These are phyloP conservation scores for Venusia cambrica DNA, from an alignment of 2,888 invertebrate genomes.

Conservation along the genomic window DNA sequence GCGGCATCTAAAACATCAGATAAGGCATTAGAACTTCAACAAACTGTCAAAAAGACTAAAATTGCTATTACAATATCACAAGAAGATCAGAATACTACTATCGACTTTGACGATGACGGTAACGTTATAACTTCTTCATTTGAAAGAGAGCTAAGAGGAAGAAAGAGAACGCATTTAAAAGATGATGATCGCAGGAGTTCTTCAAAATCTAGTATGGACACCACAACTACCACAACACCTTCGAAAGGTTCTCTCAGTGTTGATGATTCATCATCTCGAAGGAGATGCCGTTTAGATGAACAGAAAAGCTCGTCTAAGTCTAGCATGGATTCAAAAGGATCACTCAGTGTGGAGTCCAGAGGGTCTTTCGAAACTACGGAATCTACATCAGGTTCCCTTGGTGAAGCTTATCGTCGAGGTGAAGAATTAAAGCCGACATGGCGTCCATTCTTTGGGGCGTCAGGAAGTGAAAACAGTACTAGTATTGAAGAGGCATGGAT, in stretches of 20 bases:
- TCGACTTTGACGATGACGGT: constrained; percentile 75
- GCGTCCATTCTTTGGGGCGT: constrained; percentile 90
- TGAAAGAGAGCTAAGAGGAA: constrained; percentile 60
- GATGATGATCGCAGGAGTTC: constrained; percentile 75
- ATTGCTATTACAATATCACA: constrained; percentile 78
- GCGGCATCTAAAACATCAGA: constrained; percentile 76
- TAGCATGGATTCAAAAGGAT: constrained; percentile 83
- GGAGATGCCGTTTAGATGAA: constrained; percentile 68
- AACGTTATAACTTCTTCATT: constrained; percentile 72
- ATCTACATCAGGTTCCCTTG: constrained; percentile 87
- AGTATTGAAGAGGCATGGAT: constrained; percentile 92
- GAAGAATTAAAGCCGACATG: constrained; percentile 90
- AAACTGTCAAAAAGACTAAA: constrained; percentile 74
- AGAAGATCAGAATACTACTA: constrained; percentile 77
- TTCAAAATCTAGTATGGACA: constrained; percentile 82
- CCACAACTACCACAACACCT: constrained; percentile 71
- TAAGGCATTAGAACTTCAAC: constrained; percentile 69
- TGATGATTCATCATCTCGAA: constrained; percentile 72
- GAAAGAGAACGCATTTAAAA: constrained; percentile 66
- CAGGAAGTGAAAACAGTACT: constrained; percentile 89
- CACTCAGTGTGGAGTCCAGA: constrained; percentile 85
- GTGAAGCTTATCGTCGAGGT: constrained; percentile 85
- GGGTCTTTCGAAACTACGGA: constrained; percentile 87
- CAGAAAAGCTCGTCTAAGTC: constrained; percentile 82
- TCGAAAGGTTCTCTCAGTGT: constrained; percentile 77